Evolutionary conservation across 64 coral and sea anemone species (phyloP).

Genomic region (Montipora sp.): DNA sequence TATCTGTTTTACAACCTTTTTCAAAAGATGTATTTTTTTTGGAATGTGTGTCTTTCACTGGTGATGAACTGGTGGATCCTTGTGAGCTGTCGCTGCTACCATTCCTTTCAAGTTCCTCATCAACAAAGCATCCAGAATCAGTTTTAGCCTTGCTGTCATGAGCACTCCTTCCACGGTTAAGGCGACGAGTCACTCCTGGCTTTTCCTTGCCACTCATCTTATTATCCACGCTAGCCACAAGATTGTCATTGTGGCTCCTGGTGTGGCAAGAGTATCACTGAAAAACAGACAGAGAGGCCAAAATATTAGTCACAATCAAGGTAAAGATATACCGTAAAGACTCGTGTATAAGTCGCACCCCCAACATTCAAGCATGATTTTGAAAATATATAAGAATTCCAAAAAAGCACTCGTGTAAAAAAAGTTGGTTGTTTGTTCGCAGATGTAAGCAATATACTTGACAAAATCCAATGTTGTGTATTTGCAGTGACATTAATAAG

Average conservation of each 20-base stretch:
- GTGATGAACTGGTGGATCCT: conserved; percentile 4
- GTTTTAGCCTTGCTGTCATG: conserved; percentile 71
- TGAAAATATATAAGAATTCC: no score
- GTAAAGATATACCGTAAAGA: no score
- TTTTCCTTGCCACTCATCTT: conserved; percentile 61
- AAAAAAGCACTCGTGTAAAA: no score
- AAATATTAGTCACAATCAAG: no score
- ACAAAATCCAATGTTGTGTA: no score
- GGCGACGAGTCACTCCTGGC: conserved; percentile 43
- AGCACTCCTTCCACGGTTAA: conserved; percentile 56
- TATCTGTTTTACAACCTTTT: neutral
- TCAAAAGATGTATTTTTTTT: neutral
- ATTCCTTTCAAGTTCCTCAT: conserved; percentile 65
- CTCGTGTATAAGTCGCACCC: no score
- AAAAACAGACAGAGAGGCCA: neutral
- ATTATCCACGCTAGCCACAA: neutral
- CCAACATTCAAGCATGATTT: no score
- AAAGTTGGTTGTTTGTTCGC: no score
- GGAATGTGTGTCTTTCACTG: conserved; percentile 9
- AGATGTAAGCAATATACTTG: no score
- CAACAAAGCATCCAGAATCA: conserved; percentile 76
- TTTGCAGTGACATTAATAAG: no score
- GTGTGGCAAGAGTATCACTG: neutral
- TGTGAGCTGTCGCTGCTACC: conserved; percentile 39
- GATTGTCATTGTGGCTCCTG: neutral